These are phyloP conservation scores for Cladopsammia gracilis DNA, from an alignment of 64 coral and sea anemone genomes.

Conservation along the genomic window DNA sequence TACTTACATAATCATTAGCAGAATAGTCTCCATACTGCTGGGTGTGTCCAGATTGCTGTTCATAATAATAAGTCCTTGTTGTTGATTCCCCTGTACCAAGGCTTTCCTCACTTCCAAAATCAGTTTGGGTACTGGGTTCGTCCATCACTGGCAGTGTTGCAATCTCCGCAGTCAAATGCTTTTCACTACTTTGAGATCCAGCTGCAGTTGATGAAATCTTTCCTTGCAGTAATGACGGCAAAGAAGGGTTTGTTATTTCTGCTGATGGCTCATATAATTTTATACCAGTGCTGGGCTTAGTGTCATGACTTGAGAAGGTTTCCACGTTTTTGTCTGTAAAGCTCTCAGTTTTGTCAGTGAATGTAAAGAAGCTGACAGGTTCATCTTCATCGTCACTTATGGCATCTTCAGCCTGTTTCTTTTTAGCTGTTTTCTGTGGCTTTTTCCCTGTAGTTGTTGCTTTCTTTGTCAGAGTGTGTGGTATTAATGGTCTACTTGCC, in stretches of 20 bases:
- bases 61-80: conserved; percentile 41
- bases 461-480: conserved; percentile 89
- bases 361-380: conserved; percentile 85
- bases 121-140: not conserved
- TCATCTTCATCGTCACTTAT: conserved; percentile 83
- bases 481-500: conserved; percentile 91
- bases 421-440: conserved; percentile 24
- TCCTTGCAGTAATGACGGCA: not conserved
- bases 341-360: conserved; percentile 62
- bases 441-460: conserved; percentile 16
- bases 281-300: not conserved
- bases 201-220: not conserved
- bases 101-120: not conserved
- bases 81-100: not conserved
- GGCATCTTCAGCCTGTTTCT: conserved; percentile 37
- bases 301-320: not conserved
- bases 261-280: not conserved
- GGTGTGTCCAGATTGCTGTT: not conserved
- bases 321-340: not conserved
- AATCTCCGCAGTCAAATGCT: not conserved
- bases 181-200: not conserved
- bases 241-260: not conserved
- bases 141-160: not conserved
- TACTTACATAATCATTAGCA: conserved; percentile 19
- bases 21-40: conserved; percentile 25